Conservation (phyloP, 2,797 vertebrate species). For the Neomorphus geoffroyi region DNA sequence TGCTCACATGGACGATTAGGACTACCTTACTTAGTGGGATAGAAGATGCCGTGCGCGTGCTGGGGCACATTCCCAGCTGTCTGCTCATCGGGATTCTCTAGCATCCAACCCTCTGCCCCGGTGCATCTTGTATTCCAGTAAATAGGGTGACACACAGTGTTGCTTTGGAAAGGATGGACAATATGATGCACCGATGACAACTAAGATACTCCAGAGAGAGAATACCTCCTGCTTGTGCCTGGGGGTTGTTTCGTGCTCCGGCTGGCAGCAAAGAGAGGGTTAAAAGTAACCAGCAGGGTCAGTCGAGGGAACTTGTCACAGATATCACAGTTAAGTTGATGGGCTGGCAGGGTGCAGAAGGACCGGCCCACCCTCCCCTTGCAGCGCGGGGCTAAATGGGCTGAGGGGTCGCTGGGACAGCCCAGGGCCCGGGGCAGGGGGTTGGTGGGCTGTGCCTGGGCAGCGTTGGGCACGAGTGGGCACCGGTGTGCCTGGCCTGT, state of each 20-base stretch:
- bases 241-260: constrained; percentile 93
- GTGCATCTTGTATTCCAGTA: constrained; percentile 71
- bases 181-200: constrained; percentile 63
- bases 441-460: background rate
- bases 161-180: constrained; percentile 58
- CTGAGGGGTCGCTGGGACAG: constrained; percentile 69
- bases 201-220: constrained; percentile 67
- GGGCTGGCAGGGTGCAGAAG: background rate
- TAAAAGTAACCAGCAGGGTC: constrained; percentile 80
- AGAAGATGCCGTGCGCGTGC: constrained; percentile 43
- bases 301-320: constrained; percentile 69
- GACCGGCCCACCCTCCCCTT: background rate
- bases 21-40: constrained; percentile 66
- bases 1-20: constrained; percentile 27
- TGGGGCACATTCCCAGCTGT: background rate
- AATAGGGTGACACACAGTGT: constrained; percentile 54
- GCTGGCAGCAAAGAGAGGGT: constrained; percentile 83
- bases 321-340: constrained; percentile 11
- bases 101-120: background rate
- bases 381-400: background rate
- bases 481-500: background rate
- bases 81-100: background rate
- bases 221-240: constrained; percentile 98
- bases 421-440: constrained; percentile 13
- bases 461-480: background rate